A percentile compares a stretch with the other conserved stretches of the same genome.
phyloP scores from a whole-genome alignment of 2,888 invertebrate genomes.

The Melanargia galathea region DNA sequence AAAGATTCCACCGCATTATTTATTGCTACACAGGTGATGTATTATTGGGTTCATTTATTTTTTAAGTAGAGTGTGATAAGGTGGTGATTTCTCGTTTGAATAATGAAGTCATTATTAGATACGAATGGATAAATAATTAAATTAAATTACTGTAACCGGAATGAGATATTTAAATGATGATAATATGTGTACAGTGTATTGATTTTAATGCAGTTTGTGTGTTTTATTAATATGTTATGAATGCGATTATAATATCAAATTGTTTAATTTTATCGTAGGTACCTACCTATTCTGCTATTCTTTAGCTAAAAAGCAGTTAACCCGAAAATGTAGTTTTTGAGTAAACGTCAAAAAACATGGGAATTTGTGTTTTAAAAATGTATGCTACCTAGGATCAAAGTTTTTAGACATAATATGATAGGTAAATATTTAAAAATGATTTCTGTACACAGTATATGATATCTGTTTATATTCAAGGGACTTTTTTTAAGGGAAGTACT shows the following conservation, averaged over 20 bases:
- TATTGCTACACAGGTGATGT: slow-evolving; percentile 77
- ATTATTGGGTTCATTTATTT: slow-evolving; percentile 72
- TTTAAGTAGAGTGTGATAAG: slow-evolving; percentile 42
- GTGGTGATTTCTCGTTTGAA: slow-evolving; percentile 39
- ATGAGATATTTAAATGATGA: slow-evolving; percentile 33
- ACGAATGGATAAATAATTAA: slow-evolving; percentile 42
- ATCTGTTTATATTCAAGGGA: no score
- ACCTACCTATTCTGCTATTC: no score
- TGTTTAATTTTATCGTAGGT: not conserved
- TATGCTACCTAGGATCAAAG: no score
- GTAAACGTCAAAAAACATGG: no score
- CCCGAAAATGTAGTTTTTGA: no score
- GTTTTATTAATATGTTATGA: slow-evolving; percentile 1
- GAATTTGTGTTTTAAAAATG: no score
- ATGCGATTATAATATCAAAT: slow-evolving; percentile 6
- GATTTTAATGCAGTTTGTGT: slow-evolving; percentile 25
- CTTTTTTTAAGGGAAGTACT: no score
- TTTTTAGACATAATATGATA: no score
- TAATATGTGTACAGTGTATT: slow-evolving; percentile 28
- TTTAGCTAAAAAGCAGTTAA: no score
- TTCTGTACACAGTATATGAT: no score
- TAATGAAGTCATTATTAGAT: slow-evolving; percentile 40
- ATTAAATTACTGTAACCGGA: slow-evolving; percentile 39
- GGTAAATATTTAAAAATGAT: no score
- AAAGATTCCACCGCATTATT: slow-evolving; percentile 77